Base-by-base conservation (phyloP, 2,113 vertebrate species). In the Hassar affinis region DNA sequence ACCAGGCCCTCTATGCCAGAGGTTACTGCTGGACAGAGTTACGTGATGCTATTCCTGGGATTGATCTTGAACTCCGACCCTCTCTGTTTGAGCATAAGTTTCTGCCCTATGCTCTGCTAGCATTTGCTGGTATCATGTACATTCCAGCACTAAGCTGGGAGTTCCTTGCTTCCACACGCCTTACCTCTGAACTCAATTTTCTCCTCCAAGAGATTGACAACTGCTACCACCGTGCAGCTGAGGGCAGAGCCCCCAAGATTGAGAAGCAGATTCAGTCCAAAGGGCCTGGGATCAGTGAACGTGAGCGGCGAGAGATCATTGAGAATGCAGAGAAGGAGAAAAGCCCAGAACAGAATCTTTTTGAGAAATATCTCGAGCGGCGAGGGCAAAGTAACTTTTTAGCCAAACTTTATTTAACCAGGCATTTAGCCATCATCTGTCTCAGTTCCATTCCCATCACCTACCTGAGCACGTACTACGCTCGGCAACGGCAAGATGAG, bases 21-120 rank as follows among this genome's bases (percentile, higher is more conserved):
- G 98, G 98, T 95, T 99, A 98, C 95, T 99, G 98, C 95, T 99
- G 98, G 98, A 99, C 97, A 87, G 98, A 99, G 94, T 96, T 99
- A 90, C 96, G 96, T 87, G 98, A 99, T 78, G 97, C 98, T 69
- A 83, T 95, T 83, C 95, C 97, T 84, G 97, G 96, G 30, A 94
- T 97, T 88, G 96, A 98, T 87, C 90, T 95, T 87, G 94, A 94
- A 89, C 95, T 96, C 85, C 96, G 97, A 93, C 97, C 95, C 22
- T 99, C 98, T 25, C 93, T 99, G 51, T 98, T 99, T 89, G 97
- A 98, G 89, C 98, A 99, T 95, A 99, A 99, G 93, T 99, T 99
- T 91, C 93, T 99, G 82, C 98, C 98, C 89, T 99, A 99, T 61
- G 97, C 98, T 17, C 93, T 99, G 90, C 93, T 99, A 92, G 97